These are phyloP conservation scores for Fratercula arctica DNA, from an alignment of 2,797 vertebrate species.

Conservation along the genomic window DNA sequence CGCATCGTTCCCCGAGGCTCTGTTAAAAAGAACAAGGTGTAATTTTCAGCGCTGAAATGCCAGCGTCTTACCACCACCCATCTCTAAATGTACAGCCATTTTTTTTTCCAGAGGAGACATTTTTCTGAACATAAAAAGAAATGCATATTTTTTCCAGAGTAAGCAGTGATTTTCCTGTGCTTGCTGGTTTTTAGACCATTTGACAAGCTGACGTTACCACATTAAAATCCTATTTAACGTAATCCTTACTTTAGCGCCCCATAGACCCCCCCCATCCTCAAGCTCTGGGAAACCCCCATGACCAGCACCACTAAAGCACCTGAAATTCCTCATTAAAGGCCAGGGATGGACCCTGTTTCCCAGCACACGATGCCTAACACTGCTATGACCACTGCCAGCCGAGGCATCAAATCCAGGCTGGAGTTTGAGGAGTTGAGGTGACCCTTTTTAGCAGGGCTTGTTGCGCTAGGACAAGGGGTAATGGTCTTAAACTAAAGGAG, in stretches of 20 bases:
- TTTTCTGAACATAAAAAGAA: neutral
- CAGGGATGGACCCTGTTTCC: neutral
- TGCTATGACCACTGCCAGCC: fast-evolving
- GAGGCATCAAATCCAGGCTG: neutral
- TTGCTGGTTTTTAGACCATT: neutral
- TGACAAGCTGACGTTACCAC: neutral
- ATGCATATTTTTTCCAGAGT: neutral
- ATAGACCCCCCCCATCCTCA: neutral
- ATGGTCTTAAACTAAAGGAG: neutral
- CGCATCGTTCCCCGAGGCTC: fast-evolving
- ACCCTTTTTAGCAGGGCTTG: neutral
- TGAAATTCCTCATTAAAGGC: neutral
- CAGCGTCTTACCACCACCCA: neutral
- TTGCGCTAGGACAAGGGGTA: neutral
- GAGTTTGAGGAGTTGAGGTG: neutral
- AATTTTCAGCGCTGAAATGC: neutral
- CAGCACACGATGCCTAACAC: neutral
- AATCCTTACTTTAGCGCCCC: neutral
- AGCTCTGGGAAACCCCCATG: neutral
- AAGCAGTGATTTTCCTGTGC: neutral
- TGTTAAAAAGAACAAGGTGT: neutral
- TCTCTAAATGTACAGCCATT: neutral
- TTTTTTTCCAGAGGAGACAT: neutral
- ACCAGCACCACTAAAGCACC: neutral
- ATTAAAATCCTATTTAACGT: neutral